Conservation (phyloP, 2,797 vertebrate species). For the Champsocephalus esox region DNA sequence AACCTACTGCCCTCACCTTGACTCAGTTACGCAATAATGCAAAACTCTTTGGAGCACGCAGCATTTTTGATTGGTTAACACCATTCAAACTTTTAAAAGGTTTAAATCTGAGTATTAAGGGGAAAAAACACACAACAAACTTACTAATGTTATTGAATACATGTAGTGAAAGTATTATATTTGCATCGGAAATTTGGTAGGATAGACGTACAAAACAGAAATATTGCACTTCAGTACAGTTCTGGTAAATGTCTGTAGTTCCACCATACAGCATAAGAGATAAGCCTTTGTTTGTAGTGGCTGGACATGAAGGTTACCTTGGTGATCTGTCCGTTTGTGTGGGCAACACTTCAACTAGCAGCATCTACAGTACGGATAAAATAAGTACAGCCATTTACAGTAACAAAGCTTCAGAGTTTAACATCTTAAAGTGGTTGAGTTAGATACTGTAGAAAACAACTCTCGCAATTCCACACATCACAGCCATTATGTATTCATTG, state of each 20-base stretch:
- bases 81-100: too few species aligned
- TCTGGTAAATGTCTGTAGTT: neutral
- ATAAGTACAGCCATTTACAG: conserved; percentile 16
- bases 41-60: too few species aligned
- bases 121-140: neutral
- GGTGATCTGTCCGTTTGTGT: conserved; percentile 4
- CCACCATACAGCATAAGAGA: neutral
- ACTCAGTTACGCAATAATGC: too few species aligned
- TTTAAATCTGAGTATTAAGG: too few species aligned
- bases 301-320: conserved; percentile 20
- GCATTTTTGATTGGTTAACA: too few species aligned
- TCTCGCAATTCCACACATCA: conserved; percentile 64
- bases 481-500: conserved; percentile 73
- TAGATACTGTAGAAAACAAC: conserved; percentile 59
- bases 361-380: conserved; percentile 23
- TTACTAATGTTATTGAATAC: neutral
- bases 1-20: too few species aligned
- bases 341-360: conserved; percentile 8
- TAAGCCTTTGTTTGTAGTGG: neutral
- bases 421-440: conserved; percentile 41
- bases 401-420: conserved; percentile 45
- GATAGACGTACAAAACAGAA: too few species aligned
- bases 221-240: neutral
- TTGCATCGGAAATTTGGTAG: too few species aligned
- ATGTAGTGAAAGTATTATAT: too few species aligned